These are phyloP conservation scores for Drosophila pectinifera DNA, from an alignment of 1,140 invertebrate genomes.

Conservation along the genomic window DNA sequence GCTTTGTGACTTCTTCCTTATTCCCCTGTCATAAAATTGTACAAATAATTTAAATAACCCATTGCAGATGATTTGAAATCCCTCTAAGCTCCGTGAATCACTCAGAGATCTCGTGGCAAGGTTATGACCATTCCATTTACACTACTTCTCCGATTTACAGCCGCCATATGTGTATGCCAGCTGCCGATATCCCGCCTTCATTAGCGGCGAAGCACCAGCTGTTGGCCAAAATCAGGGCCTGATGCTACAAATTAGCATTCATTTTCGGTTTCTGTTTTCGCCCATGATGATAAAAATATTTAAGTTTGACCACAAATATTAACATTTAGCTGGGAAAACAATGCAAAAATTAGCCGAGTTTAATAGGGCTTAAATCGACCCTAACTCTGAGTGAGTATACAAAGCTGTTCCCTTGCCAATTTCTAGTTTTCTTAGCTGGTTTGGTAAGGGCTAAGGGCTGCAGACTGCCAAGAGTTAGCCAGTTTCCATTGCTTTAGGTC, in stretches of 20 bases:
- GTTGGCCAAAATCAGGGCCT: constrained; percentile 27
- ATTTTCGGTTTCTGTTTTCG: constrained; percentile 32
- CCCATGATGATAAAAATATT: constrained; percentile 30
- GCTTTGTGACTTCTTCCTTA: too few relatives aligned
- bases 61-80: too few relatives aligned
- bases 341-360: background rate
- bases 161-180: constrained; percentile 14
- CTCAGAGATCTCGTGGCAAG: constrained; percentile 1
- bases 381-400: background rate
- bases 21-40: too few relatives aligned
- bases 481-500: too few relatives aligned
- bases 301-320: constrained; percentile 31
- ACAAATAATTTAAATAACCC: too few relatives aligned
- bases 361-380: background rate
- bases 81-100: background rate
- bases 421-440: background rate
- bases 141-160: constrained; percentile 17
- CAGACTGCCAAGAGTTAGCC: too few relatives aligned
- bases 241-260: constrained; percentile 46
- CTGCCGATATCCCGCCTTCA: constrained; percentile 22
- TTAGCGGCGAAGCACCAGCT: constrained; percentile 21
- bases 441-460: background rate
- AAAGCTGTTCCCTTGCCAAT: background rate
- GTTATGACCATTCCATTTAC: constrained; percentile 14
- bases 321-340: constrained; percentile 8